A percentile compares a stretch with the other conserved stretches of the same genome.
Conservation (phyloP, 2,888 invertebrate species). For the Acrobasis consociella region DNA sequence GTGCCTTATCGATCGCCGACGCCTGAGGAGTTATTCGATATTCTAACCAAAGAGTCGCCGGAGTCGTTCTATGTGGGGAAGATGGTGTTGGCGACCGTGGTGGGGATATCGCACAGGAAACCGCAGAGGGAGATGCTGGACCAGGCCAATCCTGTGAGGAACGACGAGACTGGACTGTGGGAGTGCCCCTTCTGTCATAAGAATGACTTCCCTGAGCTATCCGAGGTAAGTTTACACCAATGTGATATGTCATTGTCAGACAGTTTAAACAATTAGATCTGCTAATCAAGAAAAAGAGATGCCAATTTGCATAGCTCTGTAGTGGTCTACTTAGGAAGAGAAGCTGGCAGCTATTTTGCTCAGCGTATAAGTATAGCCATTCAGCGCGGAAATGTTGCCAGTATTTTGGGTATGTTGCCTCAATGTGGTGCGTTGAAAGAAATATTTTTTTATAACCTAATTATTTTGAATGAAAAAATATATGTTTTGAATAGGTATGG, state of each 20-base stretch:
- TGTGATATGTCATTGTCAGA: not conserved
- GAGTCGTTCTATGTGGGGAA: conserved; percentile 95
- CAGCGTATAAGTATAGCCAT: too few relatives aligned
- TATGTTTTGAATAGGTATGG: too few relatives aligned
- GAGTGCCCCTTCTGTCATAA: conserved; percentile 98
- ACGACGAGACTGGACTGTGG: conserved; percentile 97
- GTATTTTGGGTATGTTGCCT: too few relatives aligned
- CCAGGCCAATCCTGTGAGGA: conserved; percentile 96
- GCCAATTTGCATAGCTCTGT: too few relatives aligned
- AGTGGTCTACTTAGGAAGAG: too few relatives aligned
- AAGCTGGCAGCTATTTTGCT: too few relatives aligned
- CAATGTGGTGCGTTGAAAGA: too few relatives aligned
- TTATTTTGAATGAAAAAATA: too few relatives aligned
- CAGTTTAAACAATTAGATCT: not conserved
- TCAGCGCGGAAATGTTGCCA: too few relatives aligned
- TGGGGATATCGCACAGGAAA: conserved; percentile 92
- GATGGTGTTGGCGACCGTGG: conserved; percentile 91
- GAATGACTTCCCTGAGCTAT: conserved; percentile 97
- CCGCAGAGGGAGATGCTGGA: conserved; percentile 97
- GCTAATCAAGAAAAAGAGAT: too few relatives aligned
- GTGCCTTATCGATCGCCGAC: conserved; percentile 89
- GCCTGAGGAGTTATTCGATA: conserved; percentile 95
- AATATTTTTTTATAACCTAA: too few relatives aligned
- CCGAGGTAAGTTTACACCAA: conserved; percentile 82
- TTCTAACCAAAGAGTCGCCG: conserved; percentile 97